A percentile compares a stretch with the other conserved stretches of the same genome.
Conservation (phyloP, 2,888 invertebrate genomes). For the Lepidochrysops patricia region DNA sequence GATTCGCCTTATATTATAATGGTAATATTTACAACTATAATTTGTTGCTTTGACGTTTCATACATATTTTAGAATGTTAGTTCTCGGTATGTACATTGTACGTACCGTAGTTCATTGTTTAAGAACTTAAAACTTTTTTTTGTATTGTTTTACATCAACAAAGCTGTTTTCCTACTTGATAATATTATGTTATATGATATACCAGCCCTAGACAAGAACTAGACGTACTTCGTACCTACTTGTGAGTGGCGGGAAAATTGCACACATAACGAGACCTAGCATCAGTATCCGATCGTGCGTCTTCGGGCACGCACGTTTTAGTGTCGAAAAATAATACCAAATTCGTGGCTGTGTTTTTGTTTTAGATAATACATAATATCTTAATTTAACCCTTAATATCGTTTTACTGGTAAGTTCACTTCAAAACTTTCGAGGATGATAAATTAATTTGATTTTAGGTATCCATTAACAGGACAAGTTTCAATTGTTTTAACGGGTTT, state of each 20-base stretch:
- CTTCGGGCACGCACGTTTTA: constrained; percentile 35
- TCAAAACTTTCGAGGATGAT: background rate
- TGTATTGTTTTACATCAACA: too few relatives aligned
- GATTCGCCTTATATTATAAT: too few relatives aligned
- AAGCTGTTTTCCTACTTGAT: background rate
- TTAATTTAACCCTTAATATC: background rate
- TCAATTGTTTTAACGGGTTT: background rate
- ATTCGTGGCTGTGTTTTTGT: constrained; percentile 36
- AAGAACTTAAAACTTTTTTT: too few relatives aligned
- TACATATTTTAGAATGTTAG: too few relatives aligned
- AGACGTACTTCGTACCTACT: constrained; percentile 22
- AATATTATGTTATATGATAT: constrained; percentile 21
- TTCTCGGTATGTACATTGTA: too few relatives aligned
- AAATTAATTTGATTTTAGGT: background rate
- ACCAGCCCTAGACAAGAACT: constrained; percentile 32
- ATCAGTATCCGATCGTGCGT: constrained; percentile 52
- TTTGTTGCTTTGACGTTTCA: too few relatives aligned
- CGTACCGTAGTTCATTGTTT: too few relatives aligned
- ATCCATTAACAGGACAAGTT: background rate
- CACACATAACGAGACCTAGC: constrained; percentile 18
- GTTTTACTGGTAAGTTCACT: background rate
- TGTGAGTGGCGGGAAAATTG: constrained; percentile 23
- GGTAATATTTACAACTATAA: too few relatives aligned
- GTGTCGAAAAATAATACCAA: background rate
- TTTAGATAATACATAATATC: background rate